Evolutionary conservation across 2,888 invertebrate species (phyloP), one percentile per base, ranked within the genome.

Genomic region (Heliconius cydno): DNA sequence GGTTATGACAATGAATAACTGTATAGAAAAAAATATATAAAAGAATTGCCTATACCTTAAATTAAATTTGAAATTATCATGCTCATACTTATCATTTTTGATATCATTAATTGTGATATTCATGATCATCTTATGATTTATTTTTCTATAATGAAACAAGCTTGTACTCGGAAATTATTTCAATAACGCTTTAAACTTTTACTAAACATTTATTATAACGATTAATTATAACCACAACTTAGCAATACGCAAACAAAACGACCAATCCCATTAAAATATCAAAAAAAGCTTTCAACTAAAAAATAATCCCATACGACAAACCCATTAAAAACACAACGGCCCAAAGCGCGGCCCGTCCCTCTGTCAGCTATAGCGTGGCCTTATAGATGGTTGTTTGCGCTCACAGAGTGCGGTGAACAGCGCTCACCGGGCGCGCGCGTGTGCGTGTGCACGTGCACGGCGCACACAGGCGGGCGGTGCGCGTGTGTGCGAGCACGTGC

Each of bases 321-420:
- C 83, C 76, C 68, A 70, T 30, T 60, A 41, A 73, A 77, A 82
- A 82, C 67, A 46, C 73, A 66, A 75, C 92, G 92, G 93, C 93
- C 85, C 90, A 88, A 85, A 88, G 89, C 94, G 92, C 88, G 91
- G 88, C 87, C 83, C 92, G 90, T 87, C 94, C 94, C 93, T 92
- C 91, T 89, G 94, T 94, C 94, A 91, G 94, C 94, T 94, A 95
- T 94, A 95, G 94, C 95, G 95, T 95, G 95, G 95, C 95, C 95
- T 95, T 95, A 95, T 95, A 95, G 95, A 94, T 95, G 95, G 95
- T 95, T 95, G 95, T 95, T 95, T 95, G 95, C 95, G 95, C 95
- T 95, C 94, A 95, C 95, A 95, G 95, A 95, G 95, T 95, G 95
- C 95, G 94, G 95, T 95, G 95, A 95, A 95, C 95, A 95, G 95